Evolutionary conservation across 2,797 vertebrate species (phyloP).

Genomic region (Heliangelus exortis): DNA sequence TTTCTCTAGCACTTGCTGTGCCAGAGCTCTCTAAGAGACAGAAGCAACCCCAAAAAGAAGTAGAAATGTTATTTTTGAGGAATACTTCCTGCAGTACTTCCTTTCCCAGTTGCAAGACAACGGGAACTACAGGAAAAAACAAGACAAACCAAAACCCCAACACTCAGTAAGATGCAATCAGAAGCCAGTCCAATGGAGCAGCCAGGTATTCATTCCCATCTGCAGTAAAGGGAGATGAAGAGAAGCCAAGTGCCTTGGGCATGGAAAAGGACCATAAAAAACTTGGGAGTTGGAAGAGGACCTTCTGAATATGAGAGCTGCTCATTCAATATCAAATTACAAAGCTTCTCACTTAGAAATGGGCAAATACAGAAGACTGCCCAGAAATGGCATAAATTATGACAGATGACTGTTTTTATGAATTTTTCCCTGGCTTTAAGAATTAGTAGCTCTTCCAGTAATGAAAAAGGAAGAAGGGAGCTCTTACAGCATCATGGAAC

Average conservation of each 20-base stretch:
- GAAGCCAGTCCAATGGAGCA: background rate
- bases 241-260: background rate
- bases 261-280: background rate
- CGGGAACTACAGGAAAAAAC: background rate
- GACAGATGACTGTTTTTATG: background rate
- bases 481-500: background rate
- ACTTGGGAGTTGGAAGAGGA: background rate
- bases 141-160: too few relatives aligned
- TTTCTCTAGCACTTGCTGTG: background rate
- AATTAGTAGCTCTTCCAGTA: background rate
- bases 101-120: slow-evolving; percentile 7
- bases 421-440: background rate
- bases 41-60: background rate
- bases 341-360: background rate
- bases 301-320: background rate
- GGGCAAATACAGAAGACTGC: background rate
- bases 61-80: background rate
- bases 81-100: slow-evolving; percentile 9
- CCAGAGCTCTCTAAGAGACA: background rate
- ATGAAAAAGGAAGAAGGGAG: background rate
- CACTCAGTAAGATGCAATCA: background rate
- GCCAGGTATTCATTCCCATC: background rate
- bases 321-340: background rate
- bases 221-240: background rate
- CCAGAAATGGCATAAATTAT: background rate